Conservation (phyloP, 2,888 invertebrate species). For the Phytoseiulus persimilis region DNA sequence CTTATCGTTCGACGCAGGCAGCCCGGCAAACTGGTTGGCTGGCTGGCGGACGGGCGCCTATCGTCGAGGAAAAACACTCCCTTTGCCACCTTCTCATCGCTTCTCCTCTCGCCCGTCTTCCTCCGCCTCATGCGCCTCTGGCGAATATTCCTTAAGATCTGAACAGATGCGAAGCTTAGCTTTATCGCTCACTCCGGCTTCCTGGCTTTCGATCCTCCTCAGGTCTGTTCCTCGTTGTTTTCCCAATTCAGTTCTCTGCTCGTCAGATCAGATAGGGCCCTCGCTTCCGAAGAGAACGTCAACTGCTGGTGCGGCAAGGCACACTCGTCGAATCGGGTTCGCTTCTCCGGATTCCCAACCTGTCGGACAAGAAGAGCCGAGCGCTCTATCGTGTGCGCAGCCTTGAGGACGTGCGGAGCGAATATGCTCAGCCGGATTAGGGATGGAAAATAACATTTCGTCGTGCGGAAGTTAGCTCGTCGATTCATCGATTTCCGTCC, state of each 20-base stretch:
- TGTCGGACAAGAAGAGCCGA: too few species aligned
- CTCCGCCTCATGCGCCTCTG: not conserved
- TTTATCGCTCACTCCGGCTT: not conserved
- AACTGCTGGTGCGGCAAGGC: too few species aligned
- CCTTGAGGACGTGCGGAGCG: too few species aligned
- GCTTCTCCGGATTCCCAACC: too few species aligned
- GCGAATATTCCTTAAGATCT: not conserved
- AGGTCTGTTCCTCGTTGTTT: not conserved
- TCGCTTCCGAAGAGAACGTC: not conserved
- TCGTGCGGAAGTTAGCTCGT: too few species aligned
- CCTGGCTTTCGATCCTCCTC: not conserved
- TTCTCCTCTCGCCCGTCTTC: not conserved
- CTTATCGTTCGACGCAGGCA: constrained; percentile 5
- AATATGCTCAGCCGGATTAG: too few species aligned
- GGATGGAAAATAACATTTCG: too few species aligned
- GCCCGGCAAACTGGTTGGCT: not conserved
- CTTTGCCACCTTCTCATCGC: not conserved
- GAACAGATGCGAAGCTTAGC: not conserved
- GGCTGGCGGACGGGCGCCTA: not conserved
- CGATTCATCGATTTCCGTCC: too few species aligned
- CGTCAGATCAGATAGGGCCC: not conserved
- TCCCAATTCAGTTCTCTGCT: not conserved
- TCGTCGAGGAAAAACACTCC: not conserved
- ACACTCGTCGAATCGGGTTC: too few species aligned
- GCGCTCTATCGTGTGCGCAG: too few species aligned